Evolutionary conservation across 2,113 vertebrate species (phyloP).

Genomic region (Gnathonemus longibarbis): DNA sequence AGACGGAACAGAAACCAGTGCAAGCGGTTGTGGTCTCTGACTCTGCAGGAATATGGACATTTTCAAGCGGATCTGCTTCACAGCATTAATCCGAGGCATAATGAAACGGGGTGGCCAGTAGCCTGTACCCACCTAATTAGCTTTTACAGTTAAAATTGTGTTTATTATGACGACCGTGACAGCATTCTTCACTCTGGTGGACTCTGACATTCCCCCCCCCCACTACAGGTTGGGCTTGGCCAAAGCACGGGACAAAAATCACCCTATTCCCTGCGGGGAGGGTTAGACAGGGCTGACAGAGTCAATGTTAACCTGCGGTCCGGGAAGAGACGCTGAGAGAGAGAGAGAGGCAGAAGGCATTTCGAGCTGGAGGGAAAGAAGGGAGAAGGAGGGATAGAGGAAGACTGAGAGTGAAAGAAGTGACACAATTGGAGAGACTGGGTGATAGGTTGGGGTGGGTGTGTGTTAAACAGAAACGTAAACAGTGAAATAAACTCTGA

Average conservation of each 20-base stretch:
- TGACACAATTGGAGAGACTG: not conserved
- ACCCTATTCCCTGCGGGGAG: not conserved
- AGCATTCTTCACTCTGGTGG: not conserved
- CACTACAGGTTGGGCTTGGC: not conserved
- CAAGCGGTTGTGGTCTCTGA: constrained; percentile 41
- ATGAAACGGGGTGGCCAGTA: not conserved
- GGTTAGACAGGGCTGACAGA: not conserved
- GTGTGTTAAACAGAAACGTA: not conserved
- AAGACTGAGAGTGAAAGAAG: not conserved
- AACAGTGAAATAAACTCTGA: not conserved
- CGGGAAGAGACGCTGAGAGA: not conserved
- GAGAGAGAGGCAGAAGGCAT: not conserved
- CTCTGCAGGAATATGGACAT: constrained; percentile 39
- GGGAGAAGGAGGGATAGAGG: not conserved
- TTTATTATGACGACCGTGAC: not conserved
- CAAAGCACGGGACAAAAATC: not conserved
- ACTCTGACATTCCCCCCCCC: not conserved
- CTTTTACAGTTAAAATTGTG: not conserved
- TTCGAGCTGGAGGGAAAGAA: not conserved
- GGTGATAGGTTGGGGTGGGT: not conserved
- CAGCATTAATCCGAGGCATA: not conserved
- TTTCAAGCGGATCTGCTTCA: not conserved
- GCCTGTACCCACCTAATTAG: not conserved
- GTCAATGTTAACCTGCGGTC: not conserved
- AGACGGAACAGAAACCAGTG: constrained; percentile 30